Evolutionary conservation across 2,888 invertebrate genomes (phyloP), one percentile per base, ranked within the genome.

Genomic region (Trichacis sp.): DNA sequence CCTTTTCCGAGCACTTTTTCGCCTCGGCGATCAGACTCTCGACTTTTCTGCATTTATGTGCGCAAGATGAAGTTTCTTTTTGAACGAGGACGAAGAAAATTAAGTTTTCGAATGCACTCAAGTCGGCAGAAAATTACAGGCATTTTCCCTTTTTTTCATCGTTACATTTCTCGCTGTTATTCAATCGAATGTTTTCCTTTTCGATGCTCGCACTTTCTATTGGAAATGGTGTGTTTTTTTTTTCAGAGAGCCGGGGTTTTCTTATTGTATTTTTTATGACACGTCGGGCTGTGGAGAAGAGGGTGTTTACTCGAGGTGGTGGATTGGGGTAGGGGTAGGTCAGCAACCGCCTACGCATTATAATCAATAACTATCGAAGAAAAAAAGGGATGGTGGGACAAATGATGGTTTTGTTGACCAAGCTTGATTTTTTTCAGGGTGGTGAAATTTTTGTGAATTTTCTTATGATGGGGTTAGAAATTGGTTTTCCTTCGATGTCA

Each of bases 301-400:
- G 79, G 79, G 76, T 78, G 74, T 55, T 55, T 24, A 24, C 8
- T n/a, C 47, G 56, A 15, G 48, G 48, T 30, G 42, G 33, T 49
- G 58, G 56, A 51, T 58, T 48, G 65, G 67, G 74, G 76, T 80
- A 80, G 77, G 78, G 74, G 74, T 82, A 82, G 82, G 82, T 82
- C 82, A 82, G 82, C 82, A 77, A 69, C 80, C 76, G 80, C 77
- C 61, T 59, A 68, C 67, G 55, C 64, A 64, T 55, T 49, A n/a
- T 19, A 69, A 66, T 66, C 63, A 63, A 68, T 61, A 59, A 51
- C 51, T n/a, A 14, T 12, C 2, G 6, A 4, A 15, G 40, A 40
- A 40, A 40, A 15, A 40, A 40, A 14, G 14, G 3, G n/a, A 12
- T 3, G n/a, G n/a, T 9, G 36, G 36, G n/a, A 29, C n/a, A n/a